phyloP scores from a whole-genome alignment of 2,888 invertebrate genomes.

The Meloe dianella region DNA sequence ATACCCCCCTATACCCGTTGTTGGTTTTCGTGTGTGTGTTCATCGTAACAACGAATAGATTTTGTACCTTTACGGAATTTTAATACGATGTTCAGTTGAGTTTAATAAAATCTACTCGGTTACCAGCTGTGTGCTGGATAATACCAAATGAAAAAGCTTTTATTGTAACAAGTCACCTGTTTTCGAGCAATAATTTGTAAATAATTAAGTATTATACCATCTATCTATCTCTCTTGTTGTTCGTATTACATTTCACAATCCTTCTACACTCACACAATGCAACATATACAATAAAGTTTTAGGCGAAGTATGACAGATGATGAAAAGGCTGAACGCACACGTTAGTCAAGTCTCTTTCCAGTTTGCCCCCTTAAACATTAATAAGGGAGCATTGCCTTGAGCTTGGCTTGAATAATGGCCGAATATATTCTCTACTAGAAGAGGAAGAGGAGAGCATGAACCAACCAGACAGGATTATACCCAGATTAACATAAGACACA shows the following conservation, averaged over 20 bases:
- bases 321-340: slow-evolving; percentile 42
- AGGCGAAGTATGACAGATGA: slow-evolving; percentile 42
- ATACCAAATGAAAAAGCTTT: slow-evolving; percentile 30
- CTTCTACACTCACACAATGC: neutral
- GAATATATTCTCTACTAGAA: slow-evolving; percentile 48
- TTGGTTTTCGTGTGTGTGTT: neutral
- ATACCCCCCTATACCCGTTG: neutral
- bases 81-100: slow-evolving; percentile 16
- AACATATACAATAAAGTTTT: slow-evolving; percentile 31
- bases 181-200: slow-evolving; percentile 25
- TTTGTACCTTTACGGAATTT: slow-evolving; percentile 19
- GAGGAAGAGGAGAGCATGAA: slow-evolving; percentile 56
- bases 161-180: slow-evolving; percentile 35
- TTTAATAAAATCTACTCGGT: slow-evolving; percentile 25
- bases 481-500: slow-evolving; percentile 61
- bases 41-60: slow-evolving; percentile 10
- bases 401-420: slow-evolving; percentile 55
- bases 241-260: neutral
- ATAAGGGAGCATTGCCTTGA: slow-evolving; percentile 46
- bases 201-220: slow-evolving; percentile 26
- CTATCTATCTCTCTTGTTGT: neutral
- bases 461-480: slow-evolving; percentile 59
- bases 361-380: slow-evolving; percentile 38
- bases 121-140: slow-evolving; percentile 29
- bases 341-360: slow-evolving; percentile 42